A percentile compares a stretch with the other conserved stretches of the same genome.
Evolutionary conservation across 1,140 invertebrate genomes (phyloP).

Genomic region (Drosophila carrolli): DNA sequence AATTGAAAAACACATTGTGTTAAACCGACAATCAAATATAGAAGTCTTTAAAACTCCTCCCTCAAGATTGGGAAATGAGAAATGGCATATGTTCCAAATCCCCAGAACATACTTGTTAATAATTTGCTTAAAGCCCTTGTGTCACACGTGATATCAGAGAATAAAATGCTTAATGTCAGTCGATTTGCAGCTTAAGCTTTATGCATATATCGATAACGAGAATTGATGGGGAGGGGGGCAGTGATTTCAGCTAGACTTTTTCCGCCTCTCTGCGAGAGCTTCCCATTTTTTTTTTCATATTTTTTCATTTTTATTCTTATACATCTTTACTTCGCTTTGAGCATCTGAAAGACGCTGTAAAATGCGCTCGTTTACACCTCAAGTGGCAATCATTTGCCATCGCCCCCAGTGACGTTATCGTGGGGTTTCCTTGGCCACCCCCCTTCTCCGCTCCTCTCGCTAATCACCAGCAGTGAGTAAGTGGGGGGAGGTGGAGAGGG

Average conservation of each 20-base stretch:
- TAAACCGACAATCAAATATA: too few relatives aligned
- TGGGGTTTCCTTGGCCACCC: conserved; percentile 30
- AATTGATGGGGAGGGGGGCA: conserved; percentile 1
- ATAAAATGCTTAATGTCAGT: conserved; percentile 37
- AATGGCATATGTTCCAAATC: background rate
- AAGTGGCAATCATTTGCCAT: conserved; percentile 78
- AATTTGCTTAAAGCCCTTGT: background rate
- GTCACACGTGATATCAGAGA: conserved; percentile 1
- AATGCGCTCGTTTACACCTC: conserved; percentile 82
- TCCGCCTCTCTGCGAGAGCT: background rate
- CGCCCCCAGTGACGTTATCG: conserved; percentile 61
- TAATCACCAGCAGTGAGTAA: conserved; percentile 57
- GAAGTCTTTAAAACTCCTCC: background rate
- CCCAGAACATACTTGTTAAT: background rate
- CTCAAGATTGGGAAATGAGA: background rate
- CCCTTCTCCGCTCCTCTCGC: conserved; percentile 25
- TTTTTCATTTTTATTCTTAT: conserved; percentile 12
- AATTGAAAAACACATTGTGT: too few relatives aligned
- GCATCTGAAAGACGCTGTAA: conserved; percentile 63
- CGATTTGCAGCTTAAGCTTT: conserved; percentile 42
- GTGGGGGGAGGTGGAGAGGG: background rate
- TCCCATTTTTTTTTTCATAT: background rate
- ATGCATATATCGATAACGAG: conserved; percentile 32
- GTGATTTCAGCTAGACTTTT: conserved; percentile 38
- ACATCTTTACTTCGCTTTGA: conserved; percentile 10